Percentiles rank a stretch among this genome's conserved stretches.
Evolutionary conservation across 2,113 vertebrate species (phyloP).

Genomic region (Boulengeromyrus knoepffleri): DNA sequence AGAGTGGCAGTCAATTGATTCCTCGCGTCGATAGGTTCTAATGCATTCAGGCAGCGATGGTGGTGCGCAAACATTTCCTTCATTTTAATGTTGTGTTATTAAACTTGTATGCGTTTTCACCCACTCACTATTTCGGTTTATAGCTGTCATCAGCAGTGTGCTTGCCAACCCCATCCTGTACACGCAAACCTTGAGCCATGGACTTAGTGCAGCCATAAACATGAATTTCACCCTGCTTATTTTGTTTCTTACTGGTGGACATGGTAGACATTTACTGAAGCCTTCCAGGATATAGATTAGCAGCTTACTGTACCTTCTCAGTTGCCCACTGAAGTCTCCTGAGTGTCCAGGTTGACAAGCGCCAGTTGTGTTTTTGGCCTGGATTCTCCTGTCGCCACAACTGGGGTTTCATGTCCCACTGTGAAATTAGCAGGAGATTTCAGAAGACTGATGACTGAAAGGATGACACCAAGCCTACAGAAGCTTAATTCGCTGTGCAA

Average conservation of each 20-base stretch:
- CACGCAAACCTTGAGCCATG: not conserved
- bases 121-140: slow-evolving; percentile 15
- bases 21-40: slow-evolving; percentile 27
- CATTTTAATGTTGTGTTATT: slow-evolving; percentile 16
- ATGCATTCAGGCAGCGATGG: slow-evolving; percentile 31
- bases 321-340: not conserved
- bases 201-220: not conserved
- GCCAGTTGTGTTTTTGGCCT: not conserved
- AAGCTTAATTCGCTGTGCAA: not conserved
- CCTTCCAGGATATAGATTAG: not conserved
- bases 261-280: not conserved
- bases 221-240: not conserved
- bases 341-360: not conserved
- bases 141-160: not conserved
- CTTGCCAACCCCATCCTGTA: not conserved
- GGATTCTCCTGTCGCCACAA: not conserved
- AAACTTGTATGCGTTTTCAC: slow-evolving; percentile 3
- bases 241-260: not conserved
- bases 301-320: not conserved
- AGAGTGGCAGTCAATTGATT: slow-evolving; percentile 32
- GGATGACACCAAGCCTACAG: not conserved
- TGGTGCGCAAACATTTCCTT: slow-evolving; percentile 31
- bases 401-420: not conserved
- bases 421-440: not conserved
- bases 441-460: not conserved